These are phyloP conservation scores for Nyleta sp. DNA, from an alignment of 2,888 invertebrate genomes.

Conservation along the genomic window DNA sequence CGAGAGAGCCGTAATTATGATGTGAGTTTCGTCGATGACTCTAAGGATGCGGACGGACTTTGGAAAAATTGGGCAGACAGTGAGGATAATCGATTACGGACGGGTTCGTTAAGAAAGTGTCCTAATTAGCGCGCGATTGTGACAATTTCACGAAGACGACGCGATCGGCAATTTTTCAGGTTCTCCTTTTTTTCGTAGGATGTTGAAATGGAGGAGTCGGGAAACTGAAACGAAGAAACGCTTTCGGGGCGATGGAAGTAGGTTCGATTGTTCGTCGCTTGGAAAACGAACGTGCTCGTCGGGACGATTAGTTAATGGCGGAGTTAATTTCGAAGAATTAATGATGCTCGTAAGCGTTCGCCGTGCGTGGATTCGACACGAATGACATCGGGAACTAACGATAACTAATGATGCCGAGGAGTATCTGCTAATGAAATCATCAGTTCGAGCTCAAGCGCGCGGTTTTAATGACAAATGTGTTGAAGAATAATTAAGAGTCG, in stretches of 20 bases:
- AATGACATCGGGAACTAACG: conserved; percentile 44
- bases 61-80: not conserved
- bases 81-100: conserved; percentile 20
- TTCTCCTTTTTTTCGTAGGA: too few relatives aligned
- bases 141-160: too few relatives aligned
- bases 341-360: conserved; percentile 4
- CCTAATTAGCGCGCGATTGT: too few relatives aligned
- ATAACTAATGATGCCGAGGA: conserved; percentile 27
- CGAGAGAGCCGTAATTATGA: conserved; percentile 48
- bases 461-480: conserved; percentile 25
- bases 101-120: too few relatives aligned
- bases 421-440: conserved; percentile 46
- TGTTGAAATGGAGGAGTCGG: too few relatives aligned
- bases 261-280: too few relatives aligned
- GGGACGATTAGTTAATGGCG: conserved; percentile 12
- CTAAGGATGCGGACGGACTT: not conserved
- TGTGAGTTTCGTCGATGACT: conserved; percentile 30
- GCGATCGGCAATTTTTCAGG: too few relatives aligned
- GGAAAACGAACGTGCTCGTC: not conserved
- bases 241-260: too few relatives aligned
- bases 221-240: too few relatives aligned
- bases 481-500: conserved; percentile 17
- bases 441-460: conserved; percentile 1
- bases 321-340: conserved; percentile 21
- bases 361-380: conserved; percentile 8